Conservation (phyloP, 2,888 invertebrate species). For the Drosophila anomalata region DNA sequence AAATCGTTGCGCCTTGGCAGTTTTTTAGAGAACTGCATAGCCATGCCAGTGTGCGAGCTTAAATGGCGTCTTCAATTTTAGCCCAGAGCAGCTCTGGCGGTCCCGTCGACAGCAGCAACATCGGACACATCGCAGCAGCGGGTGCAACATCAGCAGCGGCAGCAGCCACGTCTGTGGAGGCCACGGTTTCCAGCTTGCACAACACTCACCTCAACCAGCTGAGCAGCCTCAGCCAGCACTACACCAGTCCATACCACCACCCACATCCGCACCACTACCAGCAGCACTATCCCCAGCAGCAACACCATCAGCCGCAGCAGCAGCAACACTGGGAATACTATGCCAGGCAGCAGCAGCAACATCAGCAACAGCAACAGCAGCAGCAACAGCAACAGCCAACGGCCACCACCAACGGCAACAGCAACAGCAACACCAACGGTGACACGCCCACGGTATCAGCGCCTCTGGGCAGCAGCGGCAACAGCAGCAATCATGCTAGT, state of each 20-base stretch:
- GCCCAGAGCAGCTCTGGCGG: constrained; percentile 82
- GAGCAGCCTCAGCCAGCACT: constrained; percentile 81
- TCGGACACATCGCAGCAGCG: constrained; percentile 37
- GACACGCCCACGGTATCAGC: constrained; percentile 50
- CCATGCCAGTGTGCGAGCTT: constrained; percentile 81
- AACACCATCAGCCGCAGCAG: constrained; percentile 67
- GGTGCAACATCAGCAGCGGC: constrained; percentile 52
- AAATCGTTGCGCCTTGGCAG: constrained; percentile 46
- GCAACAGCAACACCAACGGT: constrained; percentile 61
- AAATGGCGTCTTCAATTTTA: constrained; percentile 84
- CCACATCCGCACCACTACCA: constrained; percentile 57
- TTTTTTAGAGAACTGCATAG: constrained; percentile 63
- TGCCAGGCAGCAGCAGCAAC: constrained; percentile 71
- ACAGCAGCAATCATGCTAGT: constrained; percentile 56
- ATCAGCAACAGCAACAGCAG: constrained; percentile 66
- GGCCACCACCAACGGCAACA: constrained; percentile 74
- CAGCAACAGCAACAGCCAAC: constrained; percentile 63
- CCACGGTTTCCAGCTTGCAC: constrained; percentile 70
- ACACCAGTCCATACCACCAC: constrained; percentile 72
- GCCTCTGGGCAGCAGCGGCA: constrained; percentile 56
- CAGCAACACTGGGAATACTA: constrained; percentile 82
- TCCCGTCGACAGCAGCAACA: constrained; percentile 70
- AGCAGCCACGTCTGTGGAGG: constrained; percentile 61
- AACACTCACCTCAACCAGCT: constrained; percentile 82
- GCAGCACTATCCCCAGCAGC: constrained; percentile 56